Base-by-base conservation (phyloP, 1,140 invertebrate genomes). In the Drosophila subpulchrella region DNA sequence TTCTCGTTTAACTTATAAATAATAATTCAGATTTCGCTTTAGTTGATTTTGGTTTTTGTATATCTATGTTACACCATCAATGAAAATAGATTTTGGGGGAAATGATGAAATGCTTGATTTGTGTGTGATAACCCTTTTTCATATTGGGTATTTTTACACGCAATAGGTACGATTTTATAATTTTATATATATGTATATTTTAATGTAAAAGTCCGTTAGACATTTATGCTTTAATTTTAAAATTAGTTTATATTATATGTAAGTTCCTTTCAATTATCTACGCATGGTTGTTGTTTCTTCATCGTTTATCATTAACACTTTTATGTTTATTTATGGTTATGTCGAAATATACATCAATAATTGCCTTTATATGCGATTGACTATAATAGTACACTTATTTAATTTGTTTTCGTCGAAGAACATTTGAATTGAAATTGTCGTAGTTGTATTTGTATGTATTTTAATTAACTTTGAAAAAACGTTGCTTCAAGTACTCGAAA, bases 61-160 rank as follows among this genome's bases (percentile, higher is more conserved):
- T 86, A 86, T 86, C 75, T 88, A 88, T 86, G 58, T 86, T 88
- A 88, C 83, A 88, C 83, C 83, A 88, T 88, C 84, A 88, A 89
- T 71, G 80, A 88, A 86, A 85, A 75, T 56, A 80, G 61, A 38
- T 63, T 62, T 34, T 34, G 47, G 51, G 50, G 39, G 34, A 80
- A 88, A 76, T 79, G 30, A 79, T 86, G 65, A 71, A 48, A 63
- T 72, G 72, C 41, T 58, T 63, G 27, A 46, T 11, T 57, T 61
- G 48, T 44, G 75, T 55, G 67, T 20, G 58, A 27, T 8, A 17
- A 62, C 59, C 71, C 48, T 66, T 41, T 66, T 42, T 51, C 20
- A n/a, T 47, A 42, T 27, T 48, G 51, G 59, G 34, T 32, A 20
- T 44, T 44, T 39, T 47, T 46, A 48, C 59, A 68, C 63, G n/a